A percentile compares a stretch with the other conserved stretches of the same genome.
Conservation (phyloP, 2,113 vertebrate genomes). For the Caretta caretta region DNA sequence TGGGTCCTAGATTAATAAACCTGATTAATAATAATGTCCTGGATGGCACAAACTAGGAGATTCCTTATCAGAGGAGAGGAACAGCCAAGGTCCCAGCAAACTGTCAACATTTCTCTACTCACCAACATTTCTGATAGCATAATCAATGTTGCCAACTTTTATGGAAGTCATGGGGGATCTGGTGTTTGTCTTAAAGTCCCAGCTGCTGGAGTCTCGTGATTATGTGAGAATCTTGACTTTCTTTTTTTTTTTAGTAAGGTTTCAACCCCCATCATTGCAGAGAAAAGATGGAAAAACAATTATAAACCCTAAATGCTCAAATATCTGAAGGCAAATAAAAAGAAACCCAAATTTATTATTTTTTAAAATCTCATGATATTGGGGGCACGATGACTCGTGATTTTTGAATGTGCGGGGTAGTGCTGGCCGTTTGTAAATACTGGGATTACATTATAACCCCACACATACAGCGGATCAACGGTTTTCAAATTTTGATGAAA, state of each 20-base stretch:
- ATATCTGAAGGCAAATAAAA: background rate
- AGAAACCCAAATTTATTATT: background rate
- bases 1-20: background rate
- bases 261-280: background rate
- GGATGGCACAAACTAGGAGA: background rate
- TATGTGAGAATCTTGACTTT: accelerated
- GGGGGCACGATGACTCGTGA: no score
- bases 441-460: background rate
- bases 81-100: conserved; percentile 10
- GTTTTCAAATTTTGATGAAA: background rate
- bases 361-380: background rate
- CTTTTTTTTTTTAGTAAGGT: background rate
- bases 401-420: background rate
- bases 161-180: background rate
- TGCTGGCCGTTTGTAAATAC: background rate
- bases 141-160: accelerated
- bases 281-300: background rate
- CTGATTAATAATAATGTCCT: background rate
- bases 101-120: background rate
- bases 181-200: background rate
- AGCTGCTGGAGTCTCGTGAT: background rate
- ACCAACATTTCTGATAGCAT: accelerated
- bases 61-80: background rate
- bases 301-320: accelerated
- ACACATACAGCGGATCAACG: accelerated